Base-by-base conservation (phyloP, 2,888 invertebrate genomes). In the Branchellion lobata region DNA sequence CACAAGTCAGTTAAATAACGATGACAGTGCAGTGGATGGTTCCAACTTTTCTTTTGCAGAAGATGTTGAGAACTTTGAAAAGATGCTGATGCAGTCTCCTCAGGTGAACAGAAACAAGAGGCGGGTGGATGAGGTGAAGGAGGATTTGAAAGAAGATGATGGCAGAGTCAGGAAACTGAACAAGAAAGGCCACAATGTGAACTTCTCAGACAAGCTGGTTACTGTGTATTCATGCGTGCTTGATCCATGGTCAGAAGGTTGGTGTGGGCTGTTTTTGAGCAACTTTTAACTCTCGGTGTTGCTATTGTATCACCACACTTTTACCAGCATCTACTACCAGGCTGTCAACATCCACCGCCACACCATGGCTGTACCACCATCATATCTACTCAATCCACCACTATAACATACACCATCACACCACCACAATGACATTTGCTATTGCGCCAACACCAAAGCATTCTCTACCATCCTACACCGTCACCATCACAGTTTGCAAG, bases 401-500 rank as follows among this genome's bases (percentile, higher is more conserved):
- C n/a, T n/a, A n/a, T n/a, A n/a, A n/a, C n/a, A n/a, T n/a, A n/a
- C n/a, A n/a, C n/a, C n/a, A n/a, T n/a, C n/a, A n/a, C n/a, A n/a
- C n/a, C n/a, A n/a, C n/a, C n/a, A n/a, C n/a, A n/a, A n/a, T n/a
- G n/a, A n/a, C n/a, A n/a, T n/a, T n/a, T n/a, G n/a, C n/a, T n/a
- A n/a, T n/a, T n/a, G n/a, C n/a, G n/a, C n/a, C n/a, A n/a, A n/a
- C n/a, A n/a, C n/a, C n/a, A n/a, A 40, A 40, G 40, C 40, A 14
- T 40, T 40, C 14, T 40, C 40, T n/a, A n/a, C 40, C 40, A 40
- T 8, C 40, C 40, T 14, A 5, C 40, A 40, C 40, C 40, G 8
- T 40, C 40, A n/a, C n/a, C 24, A n/a, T 21, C n/a, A 33, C 34
- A 92, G 92, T 91, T 82, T 90, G 90, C 83, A 86, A 90, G 84